Conservation (phyloP, 2,797 vertebrate species). For the Meriones psammophilus region DNA sequence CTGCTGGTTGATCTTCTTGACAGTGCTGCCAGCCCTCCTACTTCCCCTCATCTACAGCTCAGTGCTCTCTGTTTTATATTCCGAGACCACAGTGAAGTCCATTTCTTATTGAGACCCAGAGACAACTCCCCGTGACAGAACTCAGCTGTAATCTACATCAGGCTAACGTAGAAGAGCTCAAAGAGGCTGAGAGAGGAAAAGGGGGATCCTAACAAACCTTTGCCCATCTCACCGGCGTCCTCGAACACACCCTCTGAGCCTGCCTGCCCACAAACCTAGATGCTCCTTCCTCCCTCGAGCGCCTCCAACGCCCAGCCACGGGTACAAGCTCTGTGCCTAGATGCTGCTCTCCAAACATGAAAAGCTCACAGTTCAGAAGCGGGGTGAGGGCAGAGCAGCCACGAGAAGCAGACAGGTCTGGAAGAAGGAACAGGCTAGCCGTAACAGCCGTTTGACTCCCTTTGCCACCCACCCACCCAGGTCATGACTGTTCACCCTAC, state of each 20-base stretch:
- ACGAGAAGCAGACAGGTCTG: not conserved
- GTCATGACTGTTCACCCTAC: not conserved
- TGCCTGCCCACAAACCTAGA: not conserved
- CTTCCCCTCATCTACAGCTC: not conserved
- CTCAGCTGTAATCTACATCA: not conserved
- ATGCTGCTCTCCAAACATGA: not conserved
- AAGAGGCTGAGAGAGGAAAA: not conserved
- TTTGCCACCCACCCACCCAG: not conserved
- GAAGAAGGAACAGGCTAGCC: not conserved
- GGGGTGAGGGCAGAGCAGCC: not conserved
- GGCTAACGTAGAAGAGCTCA: not conserved
- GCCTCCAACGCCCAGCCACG: not conserved
- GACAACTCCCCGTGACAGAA: not conserved
- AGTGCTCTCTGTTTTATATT: slow-evolving; percentile 31
- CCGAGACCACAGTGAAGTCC: slow-evolving; percentile 33
- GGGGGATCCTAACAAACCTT: not conserved
- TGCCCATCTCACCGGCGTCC: not conserved
- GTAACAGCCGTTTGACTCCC: not conserved
- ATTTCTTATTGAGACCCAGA: not conserved
- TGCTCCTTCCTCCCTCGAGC: slow-evolving; percentile 6
- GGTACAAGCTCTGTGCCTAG: not conserved
- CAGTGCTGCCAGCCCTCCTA: not conserved
- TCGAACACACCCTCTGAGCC: not conserved
- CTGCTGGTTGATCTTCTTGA: not conserved
- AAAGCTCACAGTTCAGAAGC: not conserved